Conservation (phyloP, 2,797 vertebrate genomes). For the Gastrophryne carolinensis region DNA sequence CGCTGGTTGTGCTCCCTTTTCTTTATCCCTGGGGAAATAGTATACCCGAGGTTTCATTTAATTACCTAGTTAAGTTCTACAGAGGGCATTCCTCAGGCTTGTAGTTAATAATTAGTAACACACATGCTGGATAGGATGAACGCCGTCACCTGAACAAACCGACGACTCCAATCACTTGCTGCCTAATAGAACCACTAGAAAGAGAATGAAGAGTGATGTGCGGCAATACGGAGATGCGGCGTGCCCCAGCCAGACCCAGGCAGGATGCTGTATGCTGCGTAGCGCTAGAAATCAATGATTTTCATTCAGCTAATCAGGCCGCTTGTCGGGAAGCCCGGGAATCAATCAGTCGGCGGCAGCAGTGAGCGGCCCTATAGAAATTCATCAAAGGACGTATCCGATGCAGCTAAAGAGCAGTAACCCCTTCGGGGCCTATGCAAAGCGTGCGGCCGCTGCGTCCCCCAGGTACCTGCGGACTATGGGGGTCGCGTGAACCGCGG, state of each 20-base stretch:
- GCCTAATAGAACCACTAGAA: background rate
- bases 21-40: too few relatives aligned
- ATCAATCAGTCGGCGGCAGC: conserved; percentile 3
- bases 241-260: background rate
- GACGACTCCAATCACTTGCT: background rate
- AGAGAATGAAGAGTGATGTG: background rate
- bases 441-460: too few relatives aligned
- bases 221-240: background rate
- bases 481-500: too few relatives aligned
- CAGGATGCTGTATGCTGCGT: background rate
- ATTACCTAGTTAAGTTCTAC: too few relatives aligned
- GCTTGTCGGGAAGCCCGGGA: conserved; percentile 9
- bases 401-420: background rate
- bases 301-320: conserved; percentile 32
- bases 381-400: background rate
- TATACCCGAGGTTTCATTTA: too few relatives aligned
- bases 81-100: too few relatives aligned
- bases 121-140: too few relatives aligned
- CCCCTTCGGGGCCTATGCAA: background rate
- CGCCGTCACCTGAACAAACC: too few relatives aligned
- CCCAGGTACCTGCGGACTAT: too few relatives aligned
- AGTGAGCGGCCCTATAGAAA: conserved; percentile 7
- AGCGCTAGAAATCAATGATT: conserved; percentile 27
- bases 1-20: too few relatives aligned
- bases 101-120: too few relatives aligned